Base-by-base conservation (phyloP, 2,888 invertebrate genomes). In the Pimpla rufipes region DNA sequence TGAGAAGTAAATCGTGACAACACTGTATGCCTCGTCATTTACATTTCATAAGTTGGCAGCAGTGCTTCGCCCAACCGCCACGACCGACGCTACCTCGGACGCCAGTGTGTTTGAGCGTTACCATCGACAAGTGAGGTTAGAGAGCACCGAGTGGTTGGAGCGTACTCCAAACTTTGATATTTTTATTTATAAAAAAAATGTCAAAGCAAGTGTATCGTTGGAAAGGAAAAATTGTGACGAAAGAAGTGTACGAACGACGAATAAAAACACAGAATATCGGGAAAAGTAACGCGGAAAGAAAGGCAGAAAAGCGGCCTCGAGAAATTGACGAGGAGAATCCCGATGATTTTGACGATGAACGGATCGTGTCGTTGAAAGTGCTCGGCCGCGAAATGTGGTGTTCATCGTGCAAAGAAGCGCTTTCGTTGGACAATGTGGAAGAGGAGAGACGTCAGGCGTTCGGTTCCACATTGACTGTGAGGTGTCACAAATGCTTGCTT, bases 381-480 rank as follows among this genome's bases (percentile, higher is more conserved):
- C 52, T 85, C 6, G 85, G 76, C 0, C 62, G 73, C 29, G 37
- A 81, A 73, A 81, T 83, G 83, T 78, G 81, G 73, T 85, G 83
- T 45, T 10, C 11, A 18, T 11, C 71, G 42, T 85, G 83, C 64
- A 50, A 76, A 52, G 79, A 83, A 68, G 62, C 66, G 45, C 50
- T 85, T 59, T 81, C 76, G 42, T 79, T 85, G 47, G 74, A 68
- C 23, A 73, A 73, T 45, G 55, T 81, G 21, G 52, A 66, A 47
- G 74, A 74, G 7, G 83, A 85, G 68, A 57, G 42, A 47, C 57
- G 67, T 40, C 42, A 52, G 42, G 83, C 83, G 8, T 50, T 83
- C 21, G 73, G 75, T 55, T 85, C 83, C 18, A 52, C 66, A 4
- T 66, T 85, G 55, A 55, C 45, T 10, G 76, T 85, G 35, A 75